Conservation (phyloP, 2,888 invertebrate genomes). For the Plagodis pulveraria region DNA sequence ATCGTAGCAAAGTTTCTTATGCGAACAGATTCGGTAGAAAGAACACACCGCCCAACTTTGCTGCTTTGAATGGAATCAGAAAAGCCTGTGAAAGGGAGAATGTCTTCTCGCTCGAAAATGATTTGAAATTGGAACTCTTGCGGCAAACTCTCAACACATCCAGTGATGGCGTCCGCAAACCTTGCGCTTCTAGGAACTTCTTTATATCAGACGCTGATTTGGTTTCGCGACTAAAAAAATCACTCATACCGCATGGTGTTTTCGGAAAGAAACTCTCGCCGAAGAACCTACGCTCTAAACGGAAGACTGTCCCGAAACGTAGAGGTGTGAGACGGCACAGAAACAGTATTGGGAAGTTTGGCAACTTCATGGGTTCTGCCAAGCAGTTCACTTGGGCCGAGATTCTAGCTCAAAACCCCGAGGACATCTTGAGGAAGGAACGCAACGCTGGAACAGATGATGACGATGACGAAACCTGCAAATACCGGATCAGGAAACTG, state of each 20-base stretch:
- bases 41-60: conserved; percentile 70
- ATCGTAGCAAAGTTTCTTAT: conserved; percentile 65
- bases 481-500: conserved; percentile 74
- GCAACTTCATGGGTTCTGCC: conserved; percentile 80
- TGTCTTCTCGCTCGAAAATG: conserved; percentile 71
- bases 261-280: conserved; percentile 84
- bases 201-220: conserved; percentile 79
- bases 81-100: conserved; percentile 76
- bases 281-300: conserved; percentile 87
- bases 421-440: conserved; percentile 85
- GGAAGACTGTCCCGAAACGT: conserved; percentile 75
- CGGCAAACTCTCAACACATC: conserved; percentile 74
- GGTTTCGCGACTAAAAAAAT: conserved; percentile 74
- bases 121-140: conserved; percentile 72
- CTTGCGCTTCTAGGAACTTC: conserved; percentile 76
- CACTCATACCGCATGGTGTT: conserved; percentile 78
- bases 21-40: conserved; percentile 70
- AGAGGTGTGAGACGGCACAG: conserved; percentile 72
- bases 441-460: conserved; percentile 55
- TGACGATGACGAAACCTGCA: conserved; percentile 69
- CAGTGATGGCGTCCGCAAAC: conserved; percentile 76
- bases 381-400: conserved; percentile 88
- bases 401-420: conserved; percentile 87
- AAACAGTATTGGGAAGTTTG: conserved; percentile 79
- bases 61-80: conserved; percentile 69